phyloP scores from a whole-genome alignment of 2,113 vertebrate species.

The Ictidomys tridecemlineatus region DNA sequence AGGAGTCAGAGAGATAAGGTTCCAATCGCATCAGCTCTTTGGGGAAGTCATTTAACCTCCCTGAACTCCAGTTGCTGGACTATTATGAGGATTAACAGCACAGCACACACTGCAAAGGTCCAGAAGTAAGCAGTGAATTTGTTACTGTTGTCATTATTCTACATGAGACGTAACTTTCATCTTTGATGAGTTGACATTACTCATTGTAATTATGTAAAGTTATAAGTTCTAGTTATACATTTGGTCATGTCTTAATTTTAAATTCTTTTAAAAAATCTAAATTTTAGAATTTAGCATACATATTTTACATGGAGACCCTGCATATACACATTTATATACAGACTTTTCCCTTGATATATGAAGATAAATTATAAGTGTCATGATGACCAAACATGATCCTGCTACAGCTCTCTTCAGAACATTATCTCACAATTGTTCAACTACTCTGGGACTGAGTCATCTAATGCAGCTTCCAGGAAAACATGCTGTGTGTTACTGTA shows the following conservation, averaged over 20 bases:
- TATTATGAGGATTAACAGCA: not conserved
- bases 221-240: not conserved
- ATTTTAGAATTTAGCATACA: not conserved
- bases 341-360: constrained; percentile 3
- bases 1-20: constrained; percentile 28
- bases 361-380: constrained; percentile 46
- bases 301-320: not conserved
- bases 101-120: not conserved
- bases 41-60: constrained; percentile 57
- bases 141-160: not conserved
- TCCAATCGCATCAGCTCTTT: not conserved
- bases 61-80: not conserved
- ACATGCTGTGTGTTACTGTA: constrained; percentile 73
- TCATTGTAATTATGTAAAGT: not conserved
- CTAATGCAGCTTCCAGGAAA: constrained; percentile 82
- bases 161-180: not conserved
- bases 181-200: not conserved
- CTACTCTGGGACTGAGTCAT: constrained; percentile 72
- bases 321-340: not conserved
- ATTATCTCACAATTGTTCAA: constrained; percentile 75
- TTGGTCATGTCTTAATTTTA: constrained; percentile 6
- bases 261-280: not conserved
- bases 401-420: not conserved
- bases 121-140: not conserved
- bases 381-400: constrained; percentile 4